Conservation (phyloP, 2,797 vertebrate species). For the Benthosema pterotum region DNA sequence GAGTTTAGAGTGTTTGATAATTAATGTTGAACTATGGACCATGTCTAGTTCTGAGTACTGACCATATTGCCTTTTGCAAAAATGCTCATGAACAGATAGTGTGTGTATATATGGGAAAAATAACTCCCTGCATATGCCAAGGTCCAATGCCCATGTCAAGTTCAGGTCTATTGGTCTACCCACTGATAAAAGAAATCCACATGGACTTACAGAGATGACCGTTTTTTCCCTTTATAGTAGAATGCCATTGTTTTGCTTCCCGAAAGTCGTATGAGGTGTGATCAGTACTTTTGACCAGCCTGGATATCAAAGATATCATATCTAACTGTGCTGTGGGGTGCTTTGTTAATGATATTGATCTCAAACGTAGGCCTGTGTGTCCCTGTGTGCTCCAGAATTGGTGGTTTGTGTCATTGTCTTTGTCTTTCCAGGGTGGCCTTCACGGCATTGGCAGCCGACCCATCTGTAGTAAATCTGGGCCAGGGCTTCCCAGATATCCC, state of each 20-base stretch:
- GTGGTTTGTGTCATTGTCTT: slow-evolving; percentile 1
- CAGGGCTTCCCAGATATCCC: slow-evolving; percentile 92
- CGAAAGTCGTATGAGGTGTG: too few species aligned
- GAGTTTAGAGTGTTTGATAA: neutral
- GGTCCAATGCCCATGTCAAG: too few species aligned
- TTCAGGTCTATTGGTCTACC: too few species aligned
- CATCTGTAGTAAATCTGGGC: slow-evolving; percentile 91
- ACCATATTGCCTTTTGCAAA: neutral
- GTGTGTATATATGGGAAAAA: neutral
- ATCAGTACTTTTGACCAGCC: too few species aligned
- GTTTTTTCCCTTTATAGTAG: neutral
- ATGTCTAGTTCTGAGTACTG: neutral
- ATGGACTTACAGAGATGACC: neutral
- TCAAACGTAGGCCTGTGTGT: neutral
- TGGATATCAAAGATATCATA: too few species aligned
- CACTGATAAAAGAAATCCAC: too few species aligned
- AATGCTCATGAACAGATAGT: neutral
- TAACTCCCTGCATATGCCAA: neutral
- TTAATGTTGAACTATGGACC: neutral
- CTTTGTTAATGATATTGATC: neutral
- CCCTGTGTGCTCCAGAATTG: neutral
- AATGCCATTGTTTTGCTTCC: too few species aligned
- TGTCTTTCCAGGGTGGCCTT: slow-evolving; percentile 86
- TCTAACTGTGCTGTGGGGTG: too few species aligned
- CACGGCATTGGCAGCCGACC: slow-evolving; percentile 88